Percentiles rank a stretch among this genome's conserved stretches.
These are phyloP conservation scores for Perithous albicinctus DNA, from an alignment of 2,888 invertebrate species.

Conservation along the genomic window DNA sequence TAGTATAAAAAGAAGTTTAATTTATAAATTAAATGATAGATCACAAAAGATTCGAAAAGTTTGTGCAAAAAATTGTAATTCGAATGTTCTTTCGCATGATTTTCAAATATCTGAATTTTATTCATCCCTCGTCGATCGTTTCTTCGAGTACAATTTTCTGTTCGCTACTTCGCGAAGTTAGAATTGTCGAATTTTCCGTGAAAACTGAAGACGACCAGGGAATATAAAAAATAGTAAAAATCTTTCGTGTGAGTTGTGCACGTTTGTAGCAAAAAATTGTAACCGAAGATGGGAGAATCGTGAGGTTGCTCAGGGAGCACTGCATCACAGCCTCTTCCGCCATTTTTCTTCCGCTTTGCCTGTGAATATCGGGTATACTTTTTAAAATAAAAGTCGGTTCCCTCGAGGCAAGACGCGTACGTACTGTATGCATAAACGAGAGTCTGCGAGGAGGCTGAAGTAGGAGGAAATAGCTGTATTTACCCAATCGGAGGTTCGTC, in stretches of 20 bases:
- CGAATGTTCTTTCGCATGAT: neutral
- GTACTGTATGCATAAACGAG: slow-evolving; percentile 50
- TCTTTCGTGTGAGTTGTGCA: slow-evolving; percentile 2
- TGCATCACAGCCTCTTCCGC: neutral
- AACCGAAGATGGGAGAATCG: slow-evolving; percentile 29
- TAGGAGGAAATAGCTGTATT: slow-evolving; percentile 73
- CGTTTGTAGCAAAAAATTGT: slow-evolving; percentile 18
- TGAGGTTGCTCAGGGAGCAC: slow-evolving; percentile 12
- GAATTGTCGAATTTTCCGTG: slow-evolving; percentile 1
- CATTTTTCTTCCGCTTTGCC: slow-evolving; percentile 13
- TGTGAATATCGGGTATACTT: slow-evolving; percentile 19
- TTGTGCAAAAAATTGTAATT: neutral
- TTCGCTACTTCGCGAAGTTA: neutral
- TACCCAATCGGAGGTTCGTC: slow-evolving; percentile 79
- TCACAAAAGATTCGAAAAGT: neutral
- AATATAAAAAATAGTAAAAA: slow-evolving; percentile 29
- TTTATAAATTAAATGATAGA: neutral
- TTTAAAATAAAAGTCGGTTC: slow-evolving; percentile 59
- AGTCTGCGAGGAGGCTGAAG: slow-evolving; percentile 16
- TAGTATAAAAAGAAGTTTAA: neutral
- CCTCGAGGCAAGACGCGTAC: slow-evolving; percentile 57
- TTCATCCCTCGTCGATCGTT: slow-evolving; percentile 9
- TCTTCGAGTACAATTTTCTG: neutral
- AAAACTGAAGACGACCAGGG: neutral
- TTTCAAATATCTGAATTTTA: neutral